A percentile compares a stretch with the other conserved stretches of the same genome.
Conservation (phyloP, 2,113 vertebrate genomes). For the Tympanuchus pallidicinctus region DNA sequence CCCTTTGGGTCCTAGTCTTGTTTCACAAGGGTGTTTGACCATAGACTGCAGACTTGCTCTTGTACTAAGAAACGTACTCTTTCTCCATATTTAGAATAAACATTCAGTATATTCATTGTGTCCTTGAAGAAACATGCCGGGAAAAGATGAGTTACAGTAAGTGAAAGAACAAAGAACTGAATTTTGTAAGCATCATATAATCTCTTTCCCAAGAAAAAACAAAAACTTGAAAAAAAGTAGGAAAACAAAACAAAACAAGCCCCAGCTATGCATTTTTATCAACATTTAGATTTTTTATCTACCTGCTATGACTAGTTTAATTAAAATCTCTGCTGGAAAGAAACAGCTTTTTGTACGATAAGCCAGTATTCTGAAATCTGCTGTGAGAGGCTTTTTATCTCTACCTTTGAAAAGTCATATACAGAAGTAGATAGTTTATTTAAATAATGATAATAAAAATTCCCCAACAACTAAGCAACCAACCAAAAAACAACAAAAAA, state of each 20-base stretch:
- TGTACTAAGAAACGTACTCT: not conserved
- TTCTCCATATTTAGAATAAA: not conserved
- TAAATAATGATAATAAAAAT: no score
- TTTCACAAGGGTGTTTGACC: not conserved
- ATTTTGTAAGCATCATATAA: no score
- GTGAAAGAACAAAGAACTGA: not conserved
- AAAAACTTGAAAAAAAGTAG: not conserved
- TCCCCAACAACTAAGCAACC: not conserved
- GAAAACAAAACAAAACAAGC: not conserved
- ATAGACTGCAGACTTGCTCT: not conserved
- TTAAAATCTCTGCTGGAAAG: conserved; percentile 83
- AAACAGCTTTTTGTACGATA: conserved; percentile 71
- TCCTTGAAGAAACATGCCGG: not conserved
- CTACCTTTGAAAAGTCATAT: not conserved
- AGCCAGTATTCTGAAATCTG: conserved; percentile 19
- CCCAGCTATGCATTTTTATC: not conserved
- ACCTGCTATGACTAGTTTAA: conserved; percentile 78
- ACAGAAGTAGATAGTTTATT: not conserved
- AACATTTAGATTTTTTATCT: conserved; percentile 61
- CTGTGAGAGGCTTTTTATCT: not conserved
- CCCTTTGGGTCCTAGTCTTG: not conserved
- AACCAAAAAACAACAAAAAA: not conserved
- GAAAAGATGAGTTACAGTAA: not conserved
- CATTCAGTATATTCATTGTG: not conserved
- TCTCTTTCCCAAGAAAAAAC: no score